phyloP scores from a whole-genome alignment of 2,888 invertebrate species.

The Chrysodeixis includens region DNA sequence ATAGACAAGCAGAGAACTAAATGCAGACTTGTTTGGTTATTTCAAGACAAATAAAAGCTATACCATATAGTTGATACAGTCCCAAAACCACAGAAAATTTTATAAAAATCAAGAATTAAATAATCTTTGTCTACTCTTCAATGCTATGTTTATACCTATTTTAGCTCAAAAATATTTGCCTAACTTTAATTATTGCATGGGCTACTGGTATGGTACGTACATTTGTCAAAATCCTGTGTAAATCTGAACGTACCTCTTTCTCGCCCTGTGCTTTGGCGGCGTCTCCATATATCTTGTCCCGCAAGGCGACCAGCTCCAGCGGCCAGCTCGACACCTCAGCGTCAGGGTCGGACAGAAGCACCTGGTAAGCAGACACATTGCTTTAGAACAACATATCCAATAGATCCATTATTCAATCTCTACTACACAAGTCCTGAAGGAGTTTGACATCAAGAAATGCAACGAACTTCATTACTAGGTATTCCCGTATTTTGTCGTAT shows the following conservation, averaged over 20 bases:
- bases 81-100: background rate
- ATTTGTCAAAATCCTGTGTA: background rate
- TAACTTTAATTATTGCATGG: too few species aligned
- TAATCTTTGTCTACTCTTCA: too few species aligned
- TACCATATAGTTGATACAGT: background rate
- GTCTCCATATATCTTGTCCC: constrained; percentile 92
- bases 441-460: background rate
- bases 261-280: constrained; percentile 81
- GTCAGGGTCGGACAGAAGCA: constrained; percentile 91
- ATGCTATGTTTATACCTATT: too few species aligned
- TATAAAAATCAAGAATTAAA: too few species aligned
- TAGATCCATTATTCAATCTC: background rate
- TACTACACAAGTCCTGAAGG: background rate
- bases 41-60: background rate
- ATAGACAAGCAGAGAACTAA: constrained; percentile 6
- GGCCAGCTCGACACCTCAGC: constrained; percentile 93
- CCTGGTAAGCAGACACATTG: constrained; percentile 78
- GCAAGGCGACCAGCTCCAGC: constrained; percentile 91
- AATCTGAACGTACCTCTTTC: constrained; percentile 87
- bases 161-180: too few species aligned
- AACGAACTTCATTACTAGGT: background rate
- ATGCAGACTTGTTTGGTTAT: background rate
- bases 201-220: too few species aligned
- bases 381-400: background rate
- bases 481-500: background rate